These are phyloP conservation scores for Heterocephalus glaber DNA, from an alignment of 2,113 vertebrate genomes.

Conservation along the genomic window DNA sequence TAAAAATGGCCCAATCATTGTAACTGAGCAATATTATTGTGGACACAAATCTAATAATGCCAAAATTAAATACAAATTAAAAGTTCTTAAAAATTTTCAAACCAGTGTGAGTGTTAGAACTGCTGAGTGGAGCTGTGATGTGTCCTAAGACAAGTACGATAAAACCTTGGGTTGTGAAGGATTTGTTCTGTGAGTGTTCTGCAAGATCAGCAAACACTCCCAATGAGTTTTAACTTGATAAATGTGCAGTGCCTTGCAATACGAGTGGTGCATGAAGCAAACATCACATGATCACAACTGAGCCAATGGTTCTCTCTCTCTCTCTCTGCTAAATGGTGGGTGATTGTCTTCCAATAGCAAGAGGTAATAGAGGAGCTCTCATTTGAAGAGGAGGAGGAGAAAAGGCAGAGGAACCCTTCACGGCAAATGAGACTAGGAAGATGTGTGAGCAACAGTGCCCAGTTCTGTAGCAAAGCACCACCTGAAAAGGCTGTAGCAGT, in stretches of 20 bases:
- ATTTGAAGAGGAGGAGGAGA: neutral
- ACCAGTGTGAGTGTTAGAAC: neutral
- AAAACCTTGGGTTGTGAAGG: neutral
- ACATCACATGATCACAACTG: neutral
- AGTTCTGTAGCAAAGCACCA: neutral
- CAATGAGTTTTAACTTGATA: neutral
- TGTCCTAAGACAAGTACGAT: neutral
- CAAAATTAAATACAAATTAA: conserved; percentile 35
- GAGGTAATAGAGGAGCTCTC: neutral
- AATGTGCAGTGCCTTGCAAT: neutral
- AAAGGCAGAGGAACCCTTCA: neutral
- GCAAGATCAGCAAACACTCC: neutral
- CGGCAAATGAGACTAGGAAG: neutral
- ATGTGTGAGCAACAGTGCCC: neutral
- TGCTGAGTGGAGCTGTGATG: neutral
- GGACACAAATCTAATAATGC: neutral
- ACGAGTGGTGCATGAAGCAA: neutral
- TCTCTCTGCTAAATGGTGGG: neutral
- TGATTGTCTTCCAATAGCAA: no score
- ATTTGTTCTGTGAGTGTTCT: neutral
- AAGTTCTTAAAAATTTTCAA: neutral
- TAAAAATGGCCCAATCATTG: neutral
- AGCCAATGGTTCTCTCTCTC: neutral
- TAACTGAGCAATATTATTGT: conserved; percentile 17
- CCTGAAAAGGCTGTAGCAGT: neutral